Percentiles rank a stretch among this genome's conserved stretches.
Conservation (phyloP, 1,140 invertebrate genomes). For the Euwallacea similis region DNA sequence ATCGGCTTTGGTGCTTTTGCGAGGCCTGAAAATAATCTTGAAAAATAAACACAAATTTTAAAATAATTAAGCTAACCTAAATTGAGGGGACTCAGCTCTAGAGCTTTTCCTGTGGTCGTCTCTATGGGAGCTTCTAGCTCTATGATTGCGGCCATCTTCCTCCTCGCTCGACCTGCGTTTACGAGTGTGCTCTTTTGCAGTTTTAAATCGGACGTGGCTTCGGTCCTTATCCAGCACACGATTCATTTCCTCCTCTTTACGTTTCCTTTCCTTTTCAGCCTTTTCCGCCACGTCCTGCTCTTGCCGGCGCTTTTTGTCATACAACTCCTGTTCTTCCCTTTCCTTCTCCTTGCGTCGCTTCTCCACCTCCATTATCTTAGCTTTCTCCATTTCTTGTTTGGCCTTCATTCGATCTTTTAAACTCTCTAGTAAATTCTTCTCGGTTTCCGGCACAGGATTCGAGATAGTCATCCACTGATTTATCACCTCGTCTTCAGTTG, state of each 20-base stretch:
- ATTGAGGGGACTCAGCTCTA: not conserved
- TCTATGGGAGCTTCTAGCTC: conserved; percentile 12
- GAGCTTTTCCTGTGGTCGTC: not conserved
- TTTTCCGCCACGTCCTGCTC: conserved; percentile 54
- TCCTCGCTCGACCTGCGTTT: conserved; percentile 40
- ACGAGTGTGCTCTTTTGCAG: conserved; percentile 33
- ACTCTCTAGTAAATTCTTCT: conserved; percentile 61
- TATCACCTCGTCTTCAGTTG: conserved; percentile 57
- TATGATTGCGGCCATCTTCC: conserved; percentile 18
- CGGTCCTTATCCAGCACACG: conserved; percentile 48
- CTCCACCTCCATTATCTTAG: conserved; percentile 58
- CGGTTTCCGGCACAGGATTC: conserved; percentile 58
- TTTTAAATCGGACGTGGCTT: conserved; percentile 41
- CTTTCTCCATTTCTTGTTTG: conserved; percentile 55
- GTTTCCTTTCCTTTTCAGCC: conserved; percentile 50
- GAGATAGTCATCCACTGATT: conserved; percentile 65
- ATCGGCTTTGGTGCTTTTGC: conserved; percentile 7
- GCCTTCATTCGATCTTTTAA: conserved; percentile 59
- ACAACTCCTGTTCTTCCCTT: conserved; percentile 51
- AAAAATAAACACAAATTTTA: not conserved
- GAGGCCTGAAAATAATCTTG: conserved; percentile 2
- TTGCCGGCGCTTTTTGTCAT: conserved; percentile 48
- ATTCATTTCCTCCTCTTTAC: conserved; percentile 51
- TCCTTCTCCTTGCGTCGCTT: conserved; percentile 55
- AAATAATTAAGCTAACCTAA: not conserved